Evolutionary conservation across 2,113 vertebrate species (phyloP).

Genomic region (Pterophyllum scalare): DNA sequence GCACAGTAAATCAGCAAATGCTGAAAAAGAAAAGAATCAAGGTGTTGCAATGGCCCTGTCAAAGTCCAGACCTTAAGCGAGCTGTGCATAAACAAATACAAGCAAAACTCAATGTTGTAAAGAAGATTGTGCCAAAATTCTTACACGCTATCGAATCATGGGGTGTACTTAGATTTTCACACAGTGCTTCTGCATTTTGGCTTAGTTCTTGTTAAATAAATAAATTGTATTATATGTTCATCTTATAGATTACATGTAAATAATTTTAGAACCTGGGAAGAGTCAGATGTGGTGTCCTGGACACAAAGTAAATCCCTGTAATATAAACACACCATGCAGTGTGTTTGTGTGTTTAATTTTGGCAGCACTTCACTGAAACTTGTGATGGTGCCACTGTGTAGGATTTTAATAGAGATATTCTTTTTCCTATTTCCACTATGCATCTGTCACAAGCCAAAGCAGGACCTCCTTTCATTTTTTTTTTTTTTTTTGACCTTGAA

Average conservation of each 20-base stretch:
- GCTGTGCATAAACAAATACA: too few relatives aligned
- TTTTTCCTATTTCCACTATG: conserved; percentile 45
- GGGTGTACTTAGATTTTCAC: not conserved
- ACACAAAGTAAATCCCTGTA: not conserved
- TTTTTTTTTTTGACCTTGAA: conserved; percentile 56
- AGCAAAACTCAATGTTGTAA: too few relatives aligned
- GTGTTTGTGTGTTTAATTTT: conserved; percentile 13
- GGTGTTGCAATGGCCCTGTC: too few relatives aligned
- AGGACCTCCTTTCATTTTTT: conserved; percentile 63
- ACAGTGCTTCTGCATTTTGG: not conserved
- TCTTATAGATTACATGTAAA: too few relatives aligned
- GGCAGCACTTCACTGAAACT: conserved; percentile 7
- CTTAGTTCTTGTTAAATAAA: not conserved
- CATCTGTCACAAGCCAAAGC: conserved; percentile 49
- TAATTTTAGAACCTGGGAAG: too few relatives aligned
- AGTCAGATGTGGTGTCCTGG: too few relatives aligned
- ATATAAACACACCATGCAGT: not conserved
- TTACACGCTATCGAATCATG: not conserved
- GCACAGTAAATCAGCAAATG: not conserved
- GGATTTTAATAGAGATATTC: conserved; percentile 44
- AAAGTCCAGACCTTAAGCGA: too few relatives aligned
- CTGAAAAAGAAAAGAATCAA: too few relatives aligned
- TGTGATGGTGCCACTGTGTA: not conserved
- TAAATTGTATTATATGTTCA: too few relatives aligned
- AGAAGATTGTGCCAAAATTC: too few relatives aligned